These are phyloP conservation scores for Lepidocolaptes lacrymiger DNA, from an alignment of 2,797 vertebrate species.

Conservation along the genomic window DNA sequence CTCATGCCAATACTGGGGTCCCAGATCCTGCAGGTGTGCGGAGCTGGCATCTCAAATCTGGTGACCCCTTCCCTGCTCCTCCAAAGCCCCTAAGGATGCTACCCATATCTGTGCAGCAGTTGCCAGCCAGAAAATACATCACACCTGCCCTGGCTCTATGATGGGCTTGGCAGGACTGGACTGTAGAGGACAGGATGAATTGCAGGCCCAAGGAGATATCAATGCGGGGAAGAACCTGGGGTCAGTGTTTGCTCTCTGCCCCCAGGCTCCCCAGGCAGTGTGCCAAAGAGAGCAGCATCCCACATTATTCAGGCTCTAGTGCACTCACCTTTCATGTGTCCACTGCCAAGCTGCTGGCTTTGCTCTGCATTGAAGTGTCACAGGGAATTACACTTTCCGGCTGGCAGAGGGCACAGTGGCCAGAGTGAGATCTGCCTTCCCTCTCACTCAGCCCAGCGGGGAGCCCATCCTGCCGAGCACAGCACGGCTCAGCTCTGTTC, in stretches of 20 bases:
- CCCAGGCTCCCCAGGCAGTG: neutral
- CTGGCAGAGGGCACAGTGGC: neutral
- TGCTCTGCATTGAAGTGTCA: constrained; percentile 67
- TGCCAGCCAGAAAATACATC: neutral
- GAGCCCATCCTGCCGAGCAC: neutral
- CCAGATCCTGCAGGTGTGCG: neutral
- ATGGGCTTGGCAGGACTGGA: neutral
- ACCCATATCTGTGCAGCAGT: neutral
- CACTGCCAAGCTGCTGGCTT: neutral
- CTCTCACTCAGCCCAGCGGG: neutral
- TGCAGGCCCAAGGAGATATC: neutral
- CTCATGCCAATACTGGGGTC: neutral
- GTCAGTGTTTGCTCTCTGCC: neutral
- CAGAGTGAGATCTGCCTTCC: neutral
- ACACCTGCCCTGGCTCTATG: neutral
- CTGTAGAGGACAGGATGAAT: neutral
- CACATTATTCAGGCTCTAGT: constrained; percentile 54
- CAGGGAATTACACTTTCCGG: constrained; percentile 53
- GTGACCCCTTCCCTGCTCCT: neutral
- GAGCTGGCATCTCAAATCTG: accelerated
- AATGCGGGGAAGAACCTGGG: neutral
- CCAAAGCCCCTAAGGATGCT: neutral
- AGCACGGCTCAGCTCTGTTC: neutral
- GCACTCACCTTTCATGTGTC: constrained; percentile 55
- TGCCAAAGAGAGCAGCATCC: constrained; percentile 22